Conservation (phyloP, 2,888 invertebrate species). For the Steromphala cineraria region DNA sequence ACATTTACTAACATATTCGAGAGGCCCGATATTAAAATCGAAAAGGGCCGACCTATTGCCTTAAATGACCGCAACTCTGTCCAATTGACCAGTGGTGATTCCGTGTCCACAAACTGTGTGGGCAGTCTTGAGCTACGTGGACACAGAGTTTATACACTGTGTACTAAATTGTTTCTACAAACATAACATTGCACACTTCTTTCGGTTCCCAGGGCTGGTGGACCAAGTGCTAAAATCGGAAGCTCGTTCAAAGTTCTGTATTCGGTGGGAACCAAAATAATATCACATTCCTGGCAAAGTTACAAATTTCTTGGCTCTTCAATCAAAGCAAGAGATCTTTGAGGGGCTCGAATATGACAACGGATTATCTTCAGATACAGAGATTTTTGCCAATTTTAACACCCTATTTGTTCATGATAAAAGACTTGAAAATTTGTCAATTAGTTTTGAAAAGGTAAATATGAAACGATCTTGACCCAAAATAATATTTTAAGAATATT, state of each 20-base stretch:
- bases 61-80: no score
- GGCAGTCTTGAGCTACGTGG: neutral
- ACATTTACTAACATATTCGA: no score
- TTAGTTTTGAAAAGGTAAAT: no score
- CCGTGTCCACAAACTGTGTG: conserved; percentile 2
- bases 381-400: no score
- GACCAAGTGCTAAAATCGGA: neutral
- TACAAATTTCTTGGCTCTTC: conserved; percentile 7
- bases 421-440: no score
- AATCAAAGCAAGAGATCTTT: neutral
- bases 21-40: no score
- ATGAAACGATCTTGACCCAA: no score
- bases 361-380: neutral
- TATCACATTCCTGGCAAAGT: neutral
- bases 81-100: neutral
- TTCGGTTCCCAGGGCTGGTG: neutral
- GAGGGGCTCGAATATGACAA: neutral
- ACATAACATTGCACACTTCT: neutral
- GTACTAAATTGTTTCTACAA: neutral
- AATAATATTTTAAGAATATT: no score
- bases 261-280: neutral
- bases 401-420: no score
- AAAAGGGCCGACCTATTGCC: no score
- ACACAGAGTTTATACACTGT: neutral
- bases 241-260: neutral